Evolutionary conservation across 2,797 vertebrate species (phyloP), one percentile per base, ranked within the genome.

Genomic region (Aselliscus stoliczkanus): DNA sequence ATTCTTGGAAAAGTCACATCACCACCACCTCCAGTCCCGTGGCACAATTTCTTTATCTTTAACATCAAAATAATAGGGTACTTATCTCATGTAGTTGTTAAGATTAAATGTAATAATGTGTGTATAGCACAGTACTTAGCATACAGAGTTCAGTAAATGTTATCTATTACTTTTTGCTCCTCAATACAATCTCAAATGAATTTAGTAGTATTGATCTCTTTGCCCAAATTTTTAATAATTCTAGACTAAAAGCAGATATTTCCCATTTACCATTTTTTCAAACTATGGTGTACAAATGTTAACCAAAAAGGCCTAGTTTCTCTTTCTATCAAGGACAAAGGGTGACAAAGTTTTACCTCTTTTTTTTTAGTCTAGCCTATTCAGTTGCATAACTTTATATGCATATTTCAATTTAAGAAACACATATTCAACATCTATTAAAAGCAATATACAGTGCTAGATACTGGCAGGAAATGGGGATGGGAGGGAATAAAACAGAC

Each of bases 351-450:
- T 81, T 76, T 75, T 54, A 44, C 1, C 14, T 83, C 3, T 5
- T 34, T 69, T 92, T 81, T 39, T 14, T 50, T 50, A 72, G 31
- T 34, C 7, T 69, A 14, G 11, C 21, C 52, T 39, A 77, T 27
- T 76, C 37, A 84, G 56, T 85, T 34, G 29, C 37, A 42, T 44
- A 88, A 58, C 20, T 76, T 89, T 79, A 69, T 65, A 65, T 29
- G 34, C 5, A 87, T 20, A 94, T 92, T 95, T 90, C 6, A 82
- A 25, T 67, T 93, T 79, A 87, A 84, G 50, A 83, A 34, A 76
- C 82, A 75, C 17, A 60, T 83, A 65, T 60, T 80, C 37, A 65
- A 7, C n/a, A 79, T 18, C 6, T 60, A 87, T 60, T 80, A 92
- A 95, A 80, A 44, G 6, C 1, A 70, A 87, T 81, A 87, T 62